phyloP scores from a whole-genome alignment of 1,140 invertebrate genomes.

The Glossosoma conforme region DNA sequence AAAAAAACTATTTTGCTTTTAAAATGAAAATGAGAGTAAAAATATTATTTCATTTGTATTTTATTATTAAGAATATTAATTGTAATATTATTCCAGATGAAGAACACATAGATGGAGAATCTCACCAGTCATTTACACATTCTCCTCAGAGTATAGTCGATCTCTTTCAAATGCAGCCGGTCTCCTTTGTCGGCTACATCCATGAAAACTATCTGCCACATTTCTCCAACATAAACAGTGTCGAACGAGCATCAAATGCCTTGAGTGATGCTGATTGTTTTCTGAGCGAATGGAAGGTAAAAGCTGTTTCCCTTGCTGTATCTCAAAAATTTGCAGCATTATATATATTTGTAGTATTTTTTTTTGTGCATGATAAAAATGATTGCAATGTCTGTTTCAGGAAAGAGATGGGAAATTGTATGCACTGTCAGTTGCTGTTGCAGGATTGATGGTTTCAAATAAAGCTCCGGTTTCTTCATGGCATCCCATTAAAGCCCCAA shows the following conservation, averaged over 20 bases:
- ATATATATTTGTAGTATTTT: not conserved
- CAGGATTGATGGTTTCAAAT: constrained; percentile 67
- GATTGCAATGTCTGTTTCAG: constrained; percentile 27
- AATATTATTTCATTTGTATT: too few species aligned
- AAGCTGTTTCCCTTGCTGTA: not conserved
- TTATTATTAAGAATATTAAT: too few species aligned
- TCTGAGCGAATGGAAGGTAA: constrained; percentile 62
- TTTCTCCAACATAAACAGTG: constrained; percentile 56
- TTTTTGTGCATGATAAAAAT: not conserved
- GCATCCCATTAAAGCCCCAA: constrained; percentile 63
- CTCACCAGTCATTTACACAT: constrained; percentile 50
- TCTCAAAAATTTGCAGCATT: not conserved
- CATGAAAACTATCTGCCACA: constrained; percentile 71
- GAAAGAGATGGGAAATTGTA: constrained; percentile 49
- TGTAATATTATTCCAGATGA: constrained; percentile 9
- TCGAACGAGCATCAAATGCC: constrained; percentile 50
- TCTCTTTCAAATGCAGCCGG: constrained; percentile 58
- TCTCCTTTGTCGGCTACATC: constrained; percentile 60
- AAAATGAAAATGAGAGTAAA: too few species aligned
- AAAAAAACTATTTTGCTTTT: too few species aligned
- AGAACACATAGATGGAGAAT: not conserved
- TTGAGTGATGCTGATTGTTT: constrained; percentile 60
- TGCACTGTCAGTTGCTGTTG: constrained; percentile 55
- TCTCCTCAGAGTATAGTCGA: constrained; percentile 60
- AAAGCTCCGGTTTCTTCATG: constrained; percentile 60